Conservation (phyloP, 2,113 vertebrate genomes). For the Chitala chitala region DNA sequence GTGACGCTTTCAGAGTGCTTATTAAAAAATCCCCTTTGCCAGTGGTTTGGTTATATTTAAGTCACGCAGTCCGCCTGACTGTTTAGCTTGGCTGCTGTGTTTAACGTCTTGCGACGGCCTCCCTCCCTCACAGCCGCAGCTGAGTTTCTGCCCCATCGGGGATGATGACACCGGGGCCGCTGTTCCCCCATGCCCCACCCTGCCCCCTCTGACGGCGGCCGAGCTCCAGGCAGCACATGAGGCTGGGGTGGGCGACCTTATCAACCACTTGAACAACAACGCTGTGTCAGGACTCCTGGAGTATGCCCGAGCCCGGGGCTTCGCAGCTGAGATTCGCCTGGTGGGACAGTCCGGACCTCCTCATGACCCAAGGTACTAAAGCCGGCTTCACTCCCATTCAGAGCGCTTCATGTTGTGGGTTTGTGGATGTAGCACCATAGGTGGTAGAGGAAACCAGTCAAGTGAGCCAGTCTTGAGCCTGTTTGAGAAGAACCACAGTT, state of each 20-base stretch:
- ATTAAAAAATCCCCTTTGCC: too few species aligned
- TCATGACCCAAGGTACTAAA: constrained; percentile 86
- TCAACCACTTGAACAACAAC: constrained; percentile 88
- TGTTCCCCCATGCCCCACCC: constrained; percentile 49
- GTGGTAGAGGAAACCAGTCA: not conserved
- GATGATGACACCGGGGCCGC: constrained; percentile 45
- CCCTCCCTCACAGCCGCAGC: constrained; percentile 51
- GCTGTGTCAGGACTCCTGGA: constrained; percentile 87
- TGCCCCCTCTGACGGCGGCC: constrained; percentile 62
- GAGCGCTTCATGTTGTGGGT: not conserved
- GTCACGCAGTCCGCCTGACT: too few species aligned
- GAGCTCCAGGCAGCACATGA: constrained; percentile 64
- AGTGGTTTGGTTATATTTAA: too few species aligned
- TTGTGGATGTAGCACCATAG: too few species aligned
- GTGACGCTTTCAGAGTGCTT: too few species aligned
- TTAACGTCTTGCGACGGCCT: not conserved
- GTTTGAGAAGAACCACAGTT: too few species aligned
- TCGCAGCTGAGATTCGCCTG: constrained; percentile 88
- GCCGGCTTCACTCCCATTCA: not conserved
- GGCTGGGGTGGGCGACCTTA: constrained; percentile 78
- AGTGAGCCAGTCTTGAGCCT: not conserved
- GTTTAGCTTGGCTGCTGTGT: not conserved
- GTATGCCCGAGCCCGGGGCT: constrained; percentile 86
- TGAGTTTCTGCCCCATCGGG: constrained; percentile 47
- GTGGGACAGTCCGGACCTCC: constrained; percentile 84